Evolutionary conservation across 2,888 invertebrate genomes (phyloP).

Genomic region (Hirtodrosophila histrioides): DNA sequence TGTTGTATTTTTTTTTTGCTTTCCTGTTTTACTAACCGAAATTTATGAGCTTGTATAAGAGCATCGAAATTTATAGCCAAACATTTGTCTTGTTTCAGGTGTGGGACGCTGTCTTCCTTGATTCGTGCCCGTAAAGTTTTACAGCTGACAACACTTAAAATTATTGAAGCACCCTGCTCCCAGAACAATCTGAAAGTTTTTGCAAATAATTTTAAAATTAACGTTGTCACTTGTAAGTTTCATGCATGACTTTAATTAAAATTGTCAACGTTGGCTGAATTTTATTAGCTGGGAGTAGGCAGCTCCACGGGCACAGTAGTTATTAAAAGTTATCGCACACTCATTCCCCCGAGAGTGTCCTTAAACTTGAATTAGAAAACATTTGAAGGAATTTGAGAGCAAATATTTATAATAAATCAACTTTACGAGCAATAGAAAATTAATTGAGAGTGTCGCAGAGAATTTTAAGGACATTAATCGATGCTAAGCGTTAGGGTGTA

Average conservation of each 20-base stretch:
- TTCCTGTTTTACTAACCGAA: conserved; percentile 35
- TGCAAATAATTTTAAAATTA: conserved; percentile 1
- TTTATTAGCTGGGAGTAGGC: too few species aligned
- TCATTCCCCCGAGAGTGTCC: too few species aligned
- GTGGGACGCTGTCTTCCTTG: neutral
- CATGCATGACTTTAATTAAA: conserved; percentile 36
- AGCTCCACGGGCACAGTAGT: too few species aligned
- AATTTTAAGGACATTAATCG: too few species aligned
- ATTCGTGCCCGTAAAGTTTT: conserved; percentile 8
- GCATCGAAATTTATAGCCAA: conserved; percentile 65
- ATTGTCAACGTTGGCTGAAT: conserved; percentile 14
- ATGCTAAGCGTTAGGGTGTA: too few species aligned
- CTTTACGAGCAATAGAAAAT: too few species aligned
- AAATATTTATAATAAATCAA: too few species aligned
- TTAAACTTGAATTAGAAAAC: too few species aligned
- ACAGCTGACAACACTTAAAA: conserved; percentile 27
- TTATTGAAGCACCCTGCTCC: conserved; percentile 2
- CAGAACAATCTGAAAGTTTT: conserved; percentile 36
- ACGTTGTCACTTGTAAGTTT: conserved; percentile 9
- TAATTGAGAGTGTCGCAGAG: too few species aligned
- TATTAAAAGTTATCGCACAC: too few species aligned
- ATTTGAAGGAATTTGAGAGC: too few species aligned
- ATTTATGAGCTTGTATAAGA: conserved; percentile 70
- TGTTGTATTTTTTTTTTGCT: conserved; percentile 19
- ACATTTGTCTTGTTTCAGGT: conserved; percentile 43